Evolutionary conservation across 2,113 vertebrate genomes (phyloP).

Genomic region (Podilymbus podiceps): DNA sequence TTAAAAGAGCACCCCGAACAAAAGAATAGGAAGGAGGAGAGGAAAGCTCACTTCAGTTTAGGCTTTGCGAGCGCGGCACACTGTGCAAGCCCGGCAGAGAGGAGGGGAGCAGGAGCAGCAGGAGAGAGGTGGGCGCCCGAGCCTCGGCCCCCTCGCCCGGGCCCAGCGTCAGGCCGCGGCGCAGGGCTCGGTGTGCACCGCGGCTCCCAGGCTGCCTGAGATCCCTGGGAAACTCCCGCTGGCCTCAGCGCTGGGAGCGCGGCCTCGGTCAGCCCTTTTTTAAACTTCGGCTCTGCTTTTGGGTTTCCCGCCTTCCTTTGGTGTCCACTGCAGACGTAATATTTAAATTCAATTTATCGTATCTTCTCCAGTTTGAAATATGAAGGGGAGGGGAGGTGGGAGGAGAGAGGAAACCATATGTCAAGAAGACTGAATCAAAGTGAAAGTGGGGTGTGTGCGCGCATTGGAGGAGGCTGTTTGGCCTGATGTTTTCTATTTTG

Average conservation of each 20-base stretch:
- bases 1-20: not conserved
- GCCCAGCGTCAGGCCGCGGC: no score
- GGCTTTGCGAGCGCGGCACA: not conserved
- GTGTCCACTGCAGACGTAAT: not conserved
- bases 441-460: not conserved
- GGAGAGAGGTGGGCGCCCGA: not conserved
- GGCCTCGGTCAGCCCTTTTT: not conserved
- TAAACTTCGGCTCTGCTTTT: not conserved
- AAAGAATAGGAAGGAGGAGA: not conserved
- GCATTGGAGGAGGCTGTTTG: not conserved
- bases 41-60: not conserved
- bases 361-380: not conserved
- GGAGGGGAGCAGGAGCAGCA: not conserved
- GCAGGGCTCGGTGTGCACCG: accelerated
- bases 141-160: accelerated
- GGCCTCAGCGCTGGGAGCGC: not conserved
- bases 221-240: not conserved
- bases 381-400: not conserved
- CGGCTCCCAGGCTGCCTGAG: not conserved
- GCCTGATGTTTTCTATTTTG: not conserved
- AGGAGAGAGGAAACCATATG: not conserved
- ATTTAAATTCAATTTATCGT: not conserved
- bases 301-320: not conserved
- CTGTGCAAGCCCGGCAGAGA: not conserved
- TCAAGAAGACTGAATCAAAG: not conserved